Evolutionary conservation across 2,113 vertebrate species (phyloP).

Genomic region (Meles meles): DNA sequence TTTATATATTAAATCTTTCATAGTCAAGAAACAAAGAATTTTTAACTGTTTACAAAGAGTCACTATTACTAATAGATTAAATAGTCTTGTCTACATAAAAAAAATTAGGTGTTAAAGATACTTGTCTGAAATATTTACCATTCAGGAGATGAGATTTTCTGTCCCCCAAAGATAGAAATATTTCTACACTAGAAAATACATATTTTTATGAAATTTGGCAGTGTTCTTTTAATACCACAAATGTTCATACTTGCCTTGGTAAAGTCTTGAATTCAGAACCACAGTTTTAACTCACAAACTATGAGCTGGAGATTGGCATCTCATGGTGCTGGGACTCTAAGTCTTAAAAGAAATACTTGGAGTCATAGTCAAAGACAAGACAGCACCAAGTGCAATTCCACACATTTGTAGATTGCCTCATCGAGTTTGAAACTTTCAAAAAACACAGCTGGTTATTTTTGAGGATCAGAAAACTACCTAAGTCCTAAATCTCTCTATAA

Average conservation of each 20-base stretch:
- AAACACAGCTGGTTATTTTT: not conserved
- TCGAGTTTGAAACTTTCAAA: not conserved
- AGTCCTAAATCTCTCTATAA: not conserved
- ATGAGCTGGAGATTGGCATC: not conserved
- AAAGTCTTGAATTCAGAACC: not conserved
- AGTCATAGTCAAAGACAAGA: not conserved
- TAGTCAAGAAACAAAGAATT: not conserved
- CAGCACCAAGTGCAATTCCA: not conserved
- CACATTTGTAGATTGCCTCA: not conserved
- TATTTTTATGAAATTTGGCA: constrained; percentile 7
- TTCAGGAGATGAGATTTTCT: not conserved
- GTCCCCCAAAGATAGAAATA: not conserved
- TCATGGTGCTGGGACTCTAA: not conserved
- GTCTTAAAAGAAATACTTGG: not conserved
- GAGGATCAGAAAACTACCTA: not conserved
- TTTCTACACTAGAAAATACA: not conserved
- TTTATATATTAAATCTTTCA: not conserved
- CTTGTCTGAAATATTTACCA: not conserved
- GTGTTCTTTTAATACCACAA: not conserved
- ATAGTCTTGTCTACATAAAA: not conserved
- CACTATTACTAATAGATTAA: not conserved
- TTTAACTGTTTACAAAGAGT: not conserved
- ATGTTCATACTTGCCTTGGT: not conserved
- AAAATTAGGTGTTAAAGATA: not conserved
- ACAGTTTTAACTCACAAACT: not conserved